Percentiles rank a stretch among this genome's conserved stretches.
phyloP scores from a whole-genome alignment of 2,797 vertebrate species.

The Lacerta agilis region DNA sequence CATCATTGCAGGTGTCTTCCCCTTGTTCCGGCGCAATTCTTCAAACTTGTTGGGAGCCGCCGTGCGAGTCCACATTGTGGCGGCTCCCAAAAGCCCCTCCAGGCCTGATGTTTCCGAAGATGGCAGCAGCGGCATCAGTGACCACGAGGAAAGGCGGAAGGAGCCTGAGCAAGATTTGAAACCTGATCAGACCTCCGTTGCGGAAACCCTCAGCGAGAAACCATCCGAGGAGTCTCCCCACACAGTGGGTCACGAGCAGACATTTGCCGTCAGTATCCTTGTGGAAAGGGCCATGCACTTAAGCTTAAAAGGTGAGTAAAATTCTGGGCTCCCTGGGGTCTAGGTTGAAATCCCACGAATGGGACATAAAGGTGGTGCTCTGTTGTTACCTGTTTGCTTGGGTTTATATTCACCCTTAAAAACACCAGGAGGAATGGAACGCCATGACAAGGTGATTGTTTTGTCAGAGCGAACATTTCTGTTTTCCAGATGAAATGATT shows the following conservation, averaged over 20 bases:
- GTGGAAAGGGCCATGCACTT: conserved; percentile 95
- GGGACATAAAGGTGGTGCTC: no score
- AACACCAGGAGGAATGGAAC: no score
- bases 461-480: no score
- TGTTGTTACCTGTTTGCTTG: background rate
- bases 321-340: fast-evolving
- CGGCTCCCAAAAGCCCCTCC: conserved; percentile 56
- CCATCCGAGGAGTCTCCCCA: background rate
- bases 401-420: no score
- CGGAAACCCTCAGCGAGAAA: background rate
- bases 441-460: no score
- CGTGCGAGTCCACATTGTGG: conserved; percentile 84
- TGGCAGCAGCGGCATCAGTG: conserved; percentile 72
- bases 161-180: conserved; percentile 13
- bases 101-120: conserved; percentile 35
- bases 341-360: background rate
- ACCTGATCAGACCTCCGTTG: fast-evolving
- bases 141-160: conserved; percentile 55
- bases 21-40: conserved; percentile 88
- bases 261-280: conserved; percentile 83
- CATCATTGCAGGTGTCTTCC: conserved; percentile 86
- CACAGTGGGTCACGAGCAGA: conserved; percentile 70
- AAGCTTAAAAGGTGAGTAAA: conserved; percentile 87
- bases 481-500: no score
- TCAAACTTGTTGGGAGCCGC: conserved; percentile 89